Percentiles rank a stretch among this genome's conserved stretches.
Evolutionary conservation across 92 coral and sea anemone genomes (phyloP).

Genomic region (Chrysogorgia sp.): DNA sequence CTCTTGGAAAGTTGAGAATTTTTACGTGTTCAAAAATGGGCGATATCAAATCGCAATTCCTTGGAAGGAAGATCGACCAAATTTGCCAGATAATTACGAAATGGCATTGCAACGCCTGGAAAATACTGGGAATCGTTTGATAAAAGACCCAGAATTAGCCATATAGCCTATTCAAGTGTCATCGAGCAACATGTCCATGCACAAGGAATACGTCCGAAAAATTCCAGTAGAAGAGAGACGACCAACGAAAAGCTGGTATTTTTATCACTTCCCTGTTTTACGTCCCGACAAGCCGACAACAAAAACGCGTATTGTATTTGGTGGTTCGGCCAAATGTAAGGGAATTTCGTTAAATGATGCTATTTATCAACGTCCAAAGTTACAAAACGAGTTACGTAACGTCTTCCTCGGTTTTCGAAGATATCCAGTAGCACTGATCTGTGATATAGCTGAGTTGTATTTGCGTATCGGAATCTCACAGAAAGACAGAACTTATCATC

Average conservation of each 20-base stretch:
- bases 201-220: too few species aligned
- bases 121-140: too few species aligned
- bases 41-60: too few species aligned
- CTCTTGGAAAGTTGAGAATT: too few species aligned
- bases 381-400: constrained; percentile 59
- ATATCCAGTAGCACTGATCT: constrained; percentile 58
- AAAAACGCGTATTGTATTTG: constrained; percentile 68
- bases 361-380: constrained; percentile 65
- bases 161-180: too few species aligned
- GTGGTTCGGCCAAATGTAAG: constrained; percentile 60
- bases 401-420: constrained; percentile 58
- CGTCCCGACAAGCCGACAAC: constrained; percentile 73
- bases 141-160: too few species aligned
- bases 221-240: constrained; percentile 32
- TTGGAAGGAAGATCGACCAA: too few species aligned
- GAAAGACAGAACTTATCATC: constrained; percentile 39
- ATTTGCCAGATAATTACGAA: too few species aligned
- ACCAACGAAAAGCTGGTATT: constrained; percentile 52
- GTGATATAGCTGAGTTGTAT: constrained; percentile 76
- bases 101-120: too few species aligned
- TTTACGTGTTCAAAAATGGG: too few species aligned
- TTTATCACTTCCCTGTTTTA: constrained; percentile 71
- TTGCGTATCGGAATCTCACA: constrained; percentile 59
- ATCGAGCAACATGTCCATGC: too few species aligned
- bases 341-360: constrained; percentile 62